Percentiles rank a stretch among this genome's conserved stretches.
phyloP scores from a whole-genome alignment of 2,888 invertebrate genomes.

The Chrysomela aeneicollis region DNA sequence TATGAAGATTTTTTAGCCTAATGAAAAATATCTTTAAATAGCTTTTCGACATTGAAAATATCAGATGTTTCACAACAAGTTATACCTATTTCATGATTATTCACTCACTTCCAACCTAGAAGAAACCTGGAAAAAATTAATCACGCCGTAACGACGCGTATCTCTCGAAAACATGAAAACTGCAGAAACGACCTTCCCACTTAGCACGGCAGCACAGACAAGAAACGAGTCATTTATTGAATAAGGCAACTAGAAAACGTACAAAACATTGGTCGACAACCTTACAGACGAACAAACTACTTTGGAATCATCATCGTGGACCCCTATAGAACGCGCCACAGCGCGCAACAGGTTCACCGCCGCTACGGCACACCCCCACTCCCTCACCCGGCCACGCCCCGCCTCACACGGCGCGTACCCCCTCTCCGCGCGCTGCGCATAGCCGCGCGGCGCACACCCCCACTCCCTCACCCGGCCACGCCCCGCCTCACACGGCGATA shows the following conservation, averaged over 20 bases:
- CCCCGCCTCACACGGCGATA: slow-evolving; percentile 49
- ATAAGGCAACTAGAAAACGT: background rate
- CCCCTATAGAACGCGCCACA: background rate
- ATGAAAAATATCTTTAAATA: too few relatives aligned
- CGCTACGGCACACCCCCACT: too few relatives aligned
- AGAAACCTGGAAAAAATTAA: too few relatives aligned
- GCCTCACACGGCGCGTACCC: slow-evolving; percentile 49
- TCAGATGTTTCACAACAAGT: too few relatives aligned
- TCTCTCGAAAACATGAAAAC: too few relatives aligned
- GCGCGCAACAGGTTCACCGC: too few relatives aligned
- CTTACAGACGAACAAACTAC: background rate
- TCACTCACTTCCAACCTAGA: too few relatives aligned
- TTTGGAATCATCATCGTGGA: background rate
- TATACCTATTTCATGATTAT: too few relatives aligned
- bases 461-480: background rate
- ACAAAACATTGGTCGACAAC: background rate
- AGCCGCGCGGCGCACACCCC: background rate
- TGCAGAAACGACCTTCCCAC: too few relatives aligned
- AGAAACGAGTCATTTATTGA: background rate
- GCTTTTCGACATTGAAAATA: too few relatives aligned
- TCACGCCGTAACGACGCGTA: too few relatives aligned
- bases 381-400: background rate
- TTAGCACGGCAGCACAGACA: background rate
- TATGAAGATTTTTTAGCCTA: too few relatives aligned
- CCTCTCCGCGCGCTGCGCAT: slow-evolving; percentile 28